These are phyloP conservation scores for Archilochus colubris DNA, from an alignment of 2,113 vertebrate genomes.

Conservation along the genomic window DNA sequence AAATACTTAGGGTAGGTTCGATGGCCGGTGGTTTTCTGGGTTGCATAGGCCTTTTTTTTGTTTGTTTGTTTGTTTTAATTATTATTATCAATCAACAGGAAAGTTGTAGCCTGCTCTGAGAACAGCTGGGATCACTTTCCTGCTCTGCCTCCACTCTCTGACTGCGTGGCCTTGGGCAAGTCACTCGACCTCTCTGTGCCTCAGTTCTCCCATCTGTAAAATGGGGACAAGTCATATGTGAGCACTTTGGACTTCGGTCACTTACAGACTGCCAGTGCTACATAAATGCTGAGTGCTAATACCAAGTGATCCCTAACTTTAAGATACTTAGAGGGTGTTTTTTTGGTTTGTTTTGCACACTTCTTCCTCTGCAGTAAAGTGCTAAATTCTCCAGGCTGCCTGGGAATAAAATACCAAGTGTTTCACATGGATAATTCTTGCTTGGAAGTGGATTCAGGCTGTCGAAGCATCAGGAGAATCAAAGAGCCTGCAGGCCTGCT, in stretches of 20 bases:
- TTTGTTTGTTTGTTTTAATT: neutral
- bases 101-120: neutral
- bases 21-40: slow-evolving; percentile 26
- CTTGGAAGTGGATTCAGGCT: slow-evolving; percentile 20
- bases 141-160: slow-evolving; percentile 53
- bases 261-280: slow-evolving; percentile 1
- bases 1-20: slow-evolving; percentile 1
- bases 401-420: slow-evolving; percentile 39
- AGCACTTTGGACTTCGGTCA: slow-evolving; percentile 42
- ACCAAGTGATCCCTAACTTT: slow-evolving; percentile 36
- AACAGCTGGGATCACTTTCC: neutral
- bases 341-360: slow-evolving; percentile 39
- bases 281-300: slow-evolving; percentile 13
- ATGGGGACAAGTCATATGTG: slow-evolving; percentile 60
- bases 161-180: slow-evolving; percentile 62
- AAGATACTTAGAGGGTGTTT: neutral
- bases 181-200: slow-evolving; percentile 58
- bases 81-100: neutral
- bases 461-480: neutral
- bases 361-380: slow-evolving; percentile 50
- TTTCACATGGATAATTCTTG: slow-evolving; percentile 15
- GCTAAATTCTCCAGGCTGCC: slow-evolving; percentile 57
- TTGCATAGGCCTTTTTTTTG: neutral
- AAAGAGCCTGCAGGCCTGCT: slow-evolving; percentile 13
- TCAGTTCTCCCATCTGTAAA: slow-evolving; percentile 69